Evolutionary conservation across 2,113 vertebrate genomes (phyloP), one percentile per base, ranked within the genome.

Genomic region (Pao palembangensis): DNA sequence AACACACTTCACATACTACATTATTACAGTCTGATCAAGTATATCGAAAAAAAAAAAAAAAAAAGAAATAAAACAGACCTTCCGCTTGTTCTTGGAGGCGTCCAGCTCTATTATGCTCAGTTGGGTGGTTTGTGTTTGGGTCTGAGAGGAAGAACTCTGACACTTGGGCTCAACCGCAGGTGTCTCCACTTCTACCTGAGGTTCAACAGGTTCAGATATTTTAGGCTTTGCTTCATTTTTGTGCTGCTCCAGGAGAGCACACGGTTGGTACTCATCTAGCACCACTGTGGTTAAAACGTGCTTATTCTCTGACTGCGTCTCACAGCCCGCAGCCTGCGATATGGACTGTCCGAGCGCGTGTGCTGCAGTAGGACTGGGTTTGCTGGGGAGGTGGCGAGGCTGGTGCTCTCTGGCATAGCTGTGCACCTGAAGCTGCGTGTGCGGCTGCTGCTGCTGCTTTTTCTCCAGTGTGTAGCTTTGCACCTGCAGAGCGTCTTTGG

Each of bases 401-500:
- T 86, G 90, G 11, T 85, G 80, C 87, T 90, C 19, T 0, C 81
- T 76, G 67, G 87, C 79, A 0, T 87, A 80, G 67, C 79, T 89
- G 75, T 83, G 79, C 14, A 82, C 79, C 43, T 79, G 86, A 28
- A 86, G 75, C 58, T 83, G 86, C 2, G 75, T 78, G 57, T 59
- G 80, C 16, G 69, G 70, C 58, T 0, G 69, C 87, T 85, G 69
- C 87, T 85, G 72, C 74, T 75, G 44, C 44, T 46, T 8, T 17
- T n/a, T 75, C 15, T 80, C 55, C 43, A 78, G 81, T 19, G 92
- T 88, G 11, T 93, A 96, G 85, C 91, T 94, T 49, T 96, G 94
- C 7, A 94, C 93, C 5, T 94, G 92, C 49, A 95, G 82, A 48
- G 91, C 86, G 41, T 93, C 91, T 2, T 91, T 90, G 42, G 92